Base-by-base conservation (phyloP, 2,888 invertebrate species). In the Diabrotica balteata region DNA sequence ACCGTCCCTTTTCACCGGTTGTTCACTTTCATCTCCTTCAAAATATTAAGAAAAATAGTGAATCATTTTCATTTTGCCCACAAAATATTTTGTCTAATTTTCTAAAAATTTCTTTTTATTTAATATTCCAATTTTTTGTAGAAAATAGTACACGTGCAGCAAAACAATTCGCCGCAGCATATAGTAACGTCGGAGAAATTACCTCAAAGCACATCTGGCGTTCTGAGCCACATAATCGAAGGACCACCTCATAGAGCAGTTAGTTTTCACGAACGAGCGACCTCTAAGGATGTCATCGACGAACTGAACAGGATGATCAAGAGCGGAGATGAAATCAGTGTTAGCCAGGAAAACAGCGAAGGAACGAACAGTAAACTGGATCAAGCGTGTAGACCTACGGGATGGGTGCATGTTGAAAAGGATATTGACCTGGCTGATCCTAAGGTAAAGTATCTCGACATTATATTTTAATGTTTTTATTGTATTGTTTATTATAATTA, bases 381-480 rank as follows among this genome's bases (percentile, higher is more conserved):
- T 82, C 86, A 86, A 67, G 90, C 90, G 46, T 87, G 90, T 72
- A 89, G 90, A 85, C 89, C 90, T 42, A 92, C 93, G 0, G 92
- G 92, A 50, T 93, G 93, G 93, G 90, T 93, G 69, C 92, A 92
- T 79, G 91, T 93, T 50, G 92, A 93, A 79, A 88, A 89, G 71
- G 91, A 92, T 78, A 90, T 92, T 71, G 92, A 92, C 84, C 89
- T 93, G 78, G 91, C 89, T 75, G 92, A 93, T 84, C 92, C 92
- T 9, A 92, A 92, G 89, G 93, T 92, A 67, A 49, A 10, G 32
- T 32, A 32, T 32, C 32, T 5, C 4, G 32, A 32, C 17, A 17
- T 17, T 17, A 17, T 17, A 17, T 17, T 17, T 17, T 17, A n/a
- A n/a, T n/a, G n/a, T n/a, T n/a, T n/a, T n/a, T n/a, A n/a, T n/a